These are phyloP conservation scores for Meloidogyne hapla DNA, from an alignment of 1,140 invertebrate species.

Conservation along the genomic window DNA sequence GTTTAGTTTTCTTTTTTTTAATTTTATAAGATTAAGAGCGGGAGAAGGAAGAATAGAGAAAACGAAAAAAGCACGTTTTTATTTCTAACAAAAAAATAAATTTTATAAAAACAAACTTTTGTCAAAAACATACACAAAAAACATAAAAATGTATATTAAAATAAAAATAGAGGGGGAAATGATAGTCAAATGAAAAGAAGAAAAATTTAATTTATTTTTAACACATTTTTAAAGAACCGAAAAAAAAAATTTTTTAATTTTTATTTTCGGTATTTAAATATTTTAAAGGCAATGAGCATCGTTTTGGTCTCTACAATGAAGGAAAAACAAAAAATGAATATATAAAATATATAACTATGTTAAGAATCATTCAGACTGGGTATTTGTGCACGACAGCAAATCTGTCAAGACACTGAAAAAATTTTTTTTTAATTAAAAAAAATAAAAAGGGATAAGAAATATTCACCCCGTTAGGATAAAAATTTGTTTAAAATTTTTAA, in stretches of 20 bases:
- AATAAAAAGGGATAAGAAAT: no score
- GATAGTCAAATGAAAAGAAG: background rate
- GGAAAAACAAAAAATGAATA: background rate
- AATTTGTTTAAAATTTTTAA: constrained; percentile 16
- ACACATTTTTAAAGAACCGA: constrained; percentile 2
- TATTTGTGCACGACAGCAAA: constrained; percentile 61
- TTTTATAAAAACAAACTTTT: background rate
- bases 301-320: background rate
- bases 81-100: no score
- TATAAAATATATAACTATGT: no score
- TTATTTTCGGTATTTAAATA: background rate
- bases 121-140: background rate
- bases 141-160: no score
- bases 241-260: background rate
- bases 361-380: constrained; percentile 52
- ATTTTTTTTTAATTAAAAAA: no score
- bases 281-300: constrained; percentile 1
- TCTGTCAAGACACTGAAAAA: constrained; percentile 57
- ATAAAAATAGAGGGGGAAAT: background rate
- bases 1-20: no score
- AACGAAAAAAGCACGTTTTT: no score
- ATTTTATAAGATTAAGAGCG: no score
- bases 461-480: no score
- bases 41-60: no score
- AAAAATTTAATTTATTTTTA: background rate